Evolutionary conservation across 2,888 invertebrate genomes (phyloP), one percentile per base, ranked within the genome.

Genomic region (Euclidia mi): DNA sequence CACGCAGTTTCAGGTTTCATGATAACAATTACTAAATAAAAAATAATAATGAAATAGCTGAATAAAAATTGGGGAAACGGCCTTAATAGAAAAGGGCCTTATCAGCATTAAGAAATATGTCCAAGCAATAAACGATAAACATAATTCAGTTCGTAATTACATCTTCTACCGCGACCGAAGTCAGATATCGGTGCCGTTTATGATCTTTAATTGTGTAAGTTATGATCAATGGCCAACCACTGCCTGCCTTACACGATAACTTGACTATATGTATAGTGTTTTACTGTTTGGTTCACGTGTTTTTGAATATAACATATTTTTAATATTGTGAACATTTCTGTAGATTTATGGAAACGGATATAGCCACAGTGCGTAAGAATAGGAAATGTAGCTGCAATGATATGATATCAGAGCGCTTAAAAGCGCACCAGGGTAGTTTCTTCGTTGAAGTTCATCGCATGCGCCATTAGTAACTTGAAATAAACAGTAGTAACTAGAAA

Each of bases 21-120:
- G 76, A 65, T 56, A 71, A 71, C 57, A 25, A 56, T 71, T 63
- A 75, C 56, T 73, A 55, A 75, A 75, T 68, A 62, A 58, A 67
- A 66, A 68, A 29, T 56, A 68, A 29, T 56, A 74, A 71, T 56
- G 57, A 61, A 75, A 71, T 57, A 56, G 49, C 46, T 49, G 53
- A 65, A 75, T 67, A 57, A 65, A 56, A 73, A 53, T 47, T 59
- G 45, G 56, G 71, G 60, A 72, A 74, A 65, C 52, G 57, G 43
- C 71, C 71, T 72, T 74, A 74, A 70, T 71, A 66, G 67, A 52
- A 60, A 60, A 52, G 14, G 28, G 31, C 46, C 72, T 73, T 73
- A 73, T 73, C 73, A 75, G 76, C 55, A 55, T 59, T 58, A 68
- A 75, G 61, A 73, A 74, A 61, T 68, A 75, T 75, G 63, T 68